Evolutionary conservation across 2,113 vertebrate species (phyloP).

Genomic region (Misgurnus mizolepis): DNA sequence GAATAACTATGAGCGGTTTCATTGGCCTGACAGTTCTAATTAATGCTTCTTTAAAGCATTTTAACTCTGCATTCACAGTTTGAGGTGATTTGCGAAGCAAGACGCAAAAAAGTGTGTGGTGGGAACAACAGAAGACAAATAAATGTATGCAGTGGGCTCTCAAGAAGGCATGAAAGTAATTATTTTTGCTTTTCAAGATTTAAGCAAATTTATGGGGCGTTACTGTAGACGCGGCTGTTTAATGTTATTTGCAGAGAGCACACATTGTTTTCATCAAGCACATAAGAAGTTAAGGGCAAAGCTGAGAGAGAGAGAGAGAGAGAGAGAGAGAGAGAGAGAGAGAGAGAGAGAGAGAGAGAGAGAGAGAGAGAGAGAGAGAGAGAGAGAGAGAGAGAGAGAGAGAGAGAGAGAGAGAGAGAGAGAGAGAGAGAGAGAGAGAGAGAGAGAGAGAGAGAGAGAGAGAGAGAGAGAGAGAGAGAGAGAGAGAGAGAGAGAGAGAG

Average conservation of each 20-base stretch:
- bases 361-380: too few relatives aligned
- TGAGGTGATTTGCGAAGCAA: slow-evolving; percentile 51
- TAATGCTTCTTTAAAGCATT: slow-evolving; percentile 60
- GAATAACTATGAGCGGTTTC: slow-evolving; percentile 56
- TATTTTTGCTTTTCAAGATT: slow-evolving; percentile 65
- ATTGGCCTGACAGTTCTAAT: slow-evolving; percentile 59
- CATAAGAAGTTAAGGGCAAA: slow-evolving; percentile 61
- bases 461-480: too few relatives aligned
- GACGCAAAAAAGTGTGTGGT: slow-evolving; percentile 18
- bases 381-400: too few relatives aligned
- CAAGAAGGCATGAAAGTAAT: slow-evolving; percentile 69
- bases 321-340: not conserved
- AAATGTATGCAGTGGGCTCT: slow-evolving; percentile 54
- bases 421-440: too few relatives aligned
- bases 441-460: too few relatives aligned
- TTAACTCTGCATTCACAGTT: slow-evolving; percentile 34
- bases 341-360: too few relatives aligned
- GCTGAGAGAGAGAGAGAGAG: slow-evolving; percentile 51
- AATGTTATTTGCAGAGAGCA: slow-evolving; percentile 73
- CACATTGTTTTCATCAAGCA: slow-evolving; percentile 72
- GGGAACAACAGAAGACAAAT: slow-evolving; percentile 49
- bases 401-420: not conserved
- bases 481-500: too few relatives aligned
- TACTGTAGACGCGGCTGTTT: slow-evolving; percentile 65
- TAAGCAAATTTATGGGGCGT: slow-evolving; percentile 73